phyloP scores from a whole-genome alignment of 2,797 vertebrate genomes.

The Tokudaia tokunoshimensis region DNA sequence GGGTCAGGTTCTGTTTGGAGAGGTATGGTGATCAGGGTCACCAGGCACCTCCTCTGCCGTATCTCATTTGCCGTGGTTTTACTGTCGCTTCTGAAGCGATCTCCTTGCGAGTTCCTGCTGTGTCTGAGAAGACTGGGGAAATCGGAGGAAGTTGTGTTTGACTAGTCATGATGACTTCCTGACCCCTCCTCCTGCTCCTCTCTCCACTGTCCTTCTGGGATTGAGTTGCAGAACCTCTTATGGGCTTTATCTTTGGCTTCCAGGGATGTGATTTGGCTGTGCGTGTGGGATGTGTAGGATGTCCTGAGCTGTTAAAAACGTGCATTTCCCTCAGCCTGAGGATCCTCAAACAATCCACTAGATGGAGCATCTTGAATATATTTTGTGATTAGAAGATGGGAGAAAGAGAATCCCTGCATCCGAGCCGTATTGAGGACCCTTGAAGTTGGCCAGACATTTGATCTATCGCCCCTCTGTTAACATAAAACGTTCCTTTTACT shows the following conservation, averaged over 20 bases:
- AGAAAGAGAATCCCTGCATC: conserved; percentile 23
- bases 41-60: not conserved
- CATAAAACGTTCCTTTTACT: not conserved
- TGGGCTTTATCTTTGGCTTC: not conserved
- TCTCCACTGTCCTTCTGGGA: not conserved
- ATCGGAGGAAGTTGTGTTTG: not conserved
- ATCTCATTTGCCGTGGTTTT: not conserved
- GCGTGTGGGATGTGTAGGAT: not conserved
- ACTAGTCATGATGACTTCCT: not conserved
- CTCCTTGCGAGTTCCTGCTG: not conserved
- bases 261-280: not conserved
- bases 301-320: conserved; percentile 1
- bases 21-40: too few species aligned
- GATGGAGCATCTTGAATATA: conserved; percentile 81
- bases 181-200: not conserved
- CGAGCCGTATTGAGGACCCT: not conserved
- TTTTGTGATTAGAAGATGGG: not conserved
- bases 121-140: not conserved
- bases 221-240: not conserved
- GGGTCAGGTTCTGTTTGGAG: not conserved
- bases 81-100: too few species aligned
- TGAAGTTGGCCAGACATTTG: conserved; percentile 3
- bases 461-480: not conserved
- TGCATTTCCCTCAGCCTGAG: conserved; percentile 48
- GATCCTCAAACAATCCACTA: conserved; percentile 80